These are phyloP conservation scores for Mobula birostris DNA, from an alignment of 2,113 vertebrate species.

Conservation along the genomic window DNA sequence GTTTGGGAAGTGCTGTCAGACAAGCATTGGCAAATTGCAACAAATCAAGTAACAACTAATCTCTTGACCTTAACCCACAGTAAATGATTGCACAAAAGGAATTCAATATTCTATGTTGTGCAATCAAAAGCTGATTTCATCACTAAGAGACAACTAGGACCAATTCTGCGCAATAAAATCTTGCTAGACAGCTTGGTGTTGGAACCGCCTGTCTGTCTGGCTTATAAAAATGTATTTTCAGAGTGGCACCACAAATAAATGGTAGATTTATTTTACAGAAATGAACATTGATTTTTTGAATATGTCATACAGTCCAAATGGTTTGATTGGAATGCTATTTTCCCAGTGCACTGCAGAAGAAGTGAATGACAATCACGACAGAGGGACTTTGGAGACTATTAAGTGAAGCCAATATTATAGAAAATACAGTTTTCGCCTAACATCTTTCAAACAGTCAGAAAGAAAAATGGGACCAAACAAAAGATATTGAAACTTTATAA, in stretches of 20 bases:
- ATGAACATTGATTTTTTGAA: conserved; percentile 6
- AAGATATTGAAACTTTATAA: neutral
- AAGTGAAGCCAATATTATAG: neutral
- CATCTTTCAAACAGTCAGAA: neutral
- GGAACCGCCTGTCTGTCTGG: neutral
- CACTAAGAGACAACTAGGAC: neutral
- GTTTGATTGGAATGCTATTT: neutral
- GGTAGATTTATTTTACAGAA: neutral
- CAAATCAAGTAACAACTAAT: neutral
- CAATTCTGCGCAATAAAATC: neutral
- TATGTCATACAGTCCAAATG: neutral
- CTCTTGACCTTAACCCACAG: too few relatives aligned
- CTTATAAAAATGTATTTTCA: neutral
- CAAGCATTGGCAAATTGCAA: neutral
- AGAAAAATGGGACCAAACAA: neutral
- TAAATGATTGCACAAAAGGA: neutral
- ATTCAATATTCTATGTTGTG: neutral
- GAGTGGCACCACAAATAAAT: neutral
- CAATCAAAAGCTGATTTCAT: conserved; percentile 27
- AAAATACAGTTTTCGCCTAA: neutral
- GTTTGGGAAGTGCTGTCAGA: too few relatives aligned
- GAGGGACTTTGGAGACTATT: neutral
- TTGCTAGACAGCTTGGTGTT: neutral
- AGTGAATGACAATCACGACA: neutral
- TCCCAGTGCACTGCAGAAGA: neutral